These are phyloP conservation scores for Ennomos erosarius DNA, from an alignment of 2,888 invertebrate species.

Conservation along the genomic window DNA sequence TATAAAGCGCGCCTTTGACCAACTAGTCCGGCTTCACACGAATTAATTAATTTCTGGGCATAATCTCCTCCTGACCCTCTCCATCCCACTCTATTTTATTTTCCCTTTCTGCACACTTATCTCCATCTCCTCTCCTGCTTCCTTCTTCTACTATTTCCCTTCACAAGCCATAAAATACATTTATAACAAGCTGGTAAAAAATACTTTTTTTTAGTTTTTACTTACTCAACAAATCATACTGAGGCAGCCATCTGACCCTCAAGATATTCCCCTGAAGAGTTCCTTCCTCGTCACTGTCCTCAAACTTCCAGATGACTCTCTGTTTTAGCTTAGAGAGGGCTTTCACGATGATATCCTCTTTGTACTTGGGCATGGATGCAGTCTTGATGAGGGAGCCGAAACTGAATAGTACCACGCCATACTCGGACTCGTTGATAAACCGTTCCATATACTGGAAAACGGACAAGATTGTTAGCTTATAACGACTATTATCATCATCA, in stretches of 20 bases:
- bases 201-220: no score
- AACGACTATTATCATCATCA: no score
- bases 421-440: conserved; percentile 87
- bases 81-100: no score
- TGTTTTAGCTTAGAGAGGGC: conserved; percentile 88
- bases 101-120: no score
- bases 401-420: conserved; percentile 90
- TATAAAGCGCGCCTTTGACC: no score
- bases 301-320: conserved; percentile 92
- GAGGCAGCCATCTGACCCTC: conserved; percentile 89
- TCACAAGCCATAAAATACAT: no score
- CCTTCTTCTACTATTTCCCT: no score
- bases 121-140: no score
- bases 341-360: conserved; percentile 85
- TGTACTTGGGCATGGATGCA: conserved; percentile 87
- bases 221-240: conserved; percentile 89
- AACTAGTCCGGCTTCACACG: no score
- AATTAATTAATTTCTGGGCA: no score
- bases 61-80: no score
- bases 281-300: conserved; percentile 78
- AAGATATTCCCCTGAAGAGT: conserved; percentile 80
- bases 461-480: background rate
- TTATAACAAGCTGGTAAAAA: no score
- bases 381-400: conserved; percentile 92
- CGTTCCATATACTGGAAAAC: conserved; percentile 85